Evolutionary conservation across 1,140 invertebrate genomes (phyloP), one percentile per base, ranked within the genome.

Genomic region (Musca domestica): DNA sequence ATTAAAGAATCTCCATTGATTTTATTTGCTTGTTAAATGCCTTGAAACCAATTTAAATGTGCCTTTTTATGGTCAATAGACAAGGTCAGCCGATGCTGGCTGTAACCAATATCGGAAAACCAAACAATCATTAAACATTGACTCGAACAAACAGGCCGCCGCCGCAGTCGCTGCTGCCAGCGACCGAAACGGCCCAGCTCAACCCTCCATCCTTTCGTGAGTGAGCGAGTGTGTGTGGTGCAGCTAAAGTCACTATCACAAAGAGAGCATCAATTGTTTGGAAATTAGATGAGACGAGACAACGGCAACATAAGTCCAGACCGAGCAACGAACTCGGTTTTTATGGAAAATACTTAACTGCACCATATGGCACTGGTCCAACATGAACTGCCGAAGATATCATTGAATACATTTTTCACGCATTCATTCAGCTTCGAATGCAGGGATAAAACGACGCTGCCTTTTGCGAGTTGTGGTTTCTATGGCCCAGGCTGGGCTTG

Each of bases 361-460:
- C 25, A 58, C 54, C 54, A 58, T 58, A 58, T 58, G 54, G 54
- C 54, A 58, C 2, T 58, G 54, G 54, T 58, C 54, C 54, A 58
- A 58, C 25, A 30, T 30, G 54, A 58, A 17, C 51, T 58, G 54
- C 54, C 54, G 23, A 58, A 58, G 54, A 58, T 58, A 58, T 30
- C 30, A 58, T 58, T 58, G 54, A 58, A 58, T 30, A 58, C 54
- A 58, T 58, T 58, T 58, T 58, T 58, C 54, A 58, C 54, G 54
- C 54, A 58, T 58, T 58, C 27, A 30, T 30, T 58, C 27, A 30
- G 3, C 27, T 30, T 30, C 27, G 27, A 30, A 30, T 3, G 27
- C 27, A 4, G 27, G 27, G 9, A 30, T 30, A 30, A 30, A 30
- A 30, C 27, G 27, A 30, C 27, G 27, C 27, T 3, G 27, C 27